Conservation (phyloP, 2,797 vertebrate genomes). For the Hemibagrus guttatus region DNA sequence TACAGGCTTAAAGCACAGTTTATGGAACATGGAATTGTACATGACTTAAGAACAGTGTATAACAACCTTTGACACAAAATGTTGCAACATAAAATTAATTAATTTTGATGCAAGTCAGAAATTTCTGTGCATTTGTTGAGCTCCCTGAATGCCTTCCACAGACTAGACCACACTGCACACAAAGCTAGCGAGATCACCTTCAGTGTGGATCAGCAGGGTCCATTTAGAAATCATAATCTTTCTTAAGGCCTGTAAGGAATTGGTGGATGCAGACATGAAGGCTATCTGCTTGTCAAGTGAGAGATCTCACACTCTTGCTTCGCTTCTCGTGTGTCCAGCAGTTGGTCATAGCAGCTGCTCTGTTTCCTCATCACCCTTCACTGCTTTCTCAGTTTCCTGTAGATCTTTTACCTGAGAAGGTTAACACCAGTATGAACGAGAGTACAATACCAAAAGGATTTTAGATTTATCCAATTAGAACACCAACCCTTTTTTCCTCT, state of each 20-base stretch:
- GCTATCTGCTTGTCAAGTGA: not conserved
- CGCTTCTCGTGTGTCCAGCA: not conserved
- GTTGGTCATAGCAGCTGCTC: not conserved
- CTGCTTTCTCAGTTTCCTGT: conserved; percentile 79
- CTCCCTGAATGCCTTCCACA: not conserved
- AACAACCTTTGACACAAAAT: not conserved
- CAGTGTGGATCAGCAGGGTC: not conserved
- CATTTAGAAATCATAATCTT: not conserved
- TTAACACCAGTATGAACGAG: not conserved
- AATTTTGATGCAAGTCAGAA: not conserved
- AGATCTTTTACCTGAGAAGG: conserved; percentile 86
- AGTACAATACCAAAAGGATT: not conserved
- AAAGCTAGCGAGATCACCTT: not conserved
- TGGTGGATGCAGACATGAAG: not conserved
- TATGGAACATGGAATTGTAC: not conserved
- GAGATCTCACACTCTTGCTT: not conserved
- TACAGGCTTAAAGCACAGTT: not conserved
- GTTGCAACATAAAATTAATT: not conserved
- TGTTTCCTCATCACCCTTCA: not conserved
- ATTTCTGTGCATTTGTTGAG: not conserved
- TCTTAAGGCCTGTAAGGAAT: not conserved
- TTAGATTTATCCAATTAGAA: not conserved
- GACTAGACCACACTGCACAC: not conserved
- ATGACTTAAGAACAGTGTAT: not conserved
- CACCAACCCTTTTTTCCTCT: not conserved